These are phyloP conservation scores for Sphenopsis melanotis DNA, from an alignment of 2,797 vertebrate genomes.

Conservation along the genomic window DNA sequence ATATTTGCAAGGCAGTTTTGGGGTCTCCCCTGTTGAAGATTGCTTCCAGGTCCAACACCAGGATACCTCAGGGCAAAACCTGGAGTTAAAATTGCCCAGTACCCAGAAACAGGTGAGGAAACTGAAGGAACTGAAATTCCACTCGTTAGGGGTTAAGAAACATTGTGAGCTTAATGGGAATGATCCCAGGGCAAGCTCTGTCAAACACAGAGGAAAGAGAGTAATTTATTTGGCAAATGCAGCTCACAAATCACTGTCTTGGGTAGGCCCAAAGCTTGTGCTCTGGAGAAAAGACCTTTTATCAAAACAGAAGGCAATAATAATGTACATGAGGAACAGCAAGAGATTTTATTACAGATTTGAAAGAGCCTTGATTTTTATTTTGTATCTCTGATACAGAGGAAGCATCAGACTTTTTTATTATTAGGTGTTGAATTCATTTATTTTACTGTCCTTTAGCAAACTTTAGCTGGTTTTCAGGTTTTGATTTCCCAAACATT, in stretches of 20 bases:
- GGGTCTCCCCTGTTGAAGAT: slow-evolving; percentile 38
- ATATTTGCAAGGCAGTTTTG: not conserved
- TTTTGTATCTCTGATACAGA: slow-evolving; percentile 30
- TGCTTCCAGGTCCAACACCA: slow-evolving; percentile 71
- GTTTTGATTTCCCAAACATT: not conserved
- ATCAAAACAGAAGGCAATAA: not conserved
- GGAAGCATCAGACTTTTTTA: not conserved
- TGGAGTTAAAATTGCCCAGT: slow-evolving; percentile 73
- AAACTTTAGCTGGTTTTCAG: not conserved
- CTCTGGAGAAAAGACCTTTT: not conserved
- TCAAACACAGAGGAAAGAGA: not conserved
- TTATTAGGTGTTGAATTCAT: not conserved
- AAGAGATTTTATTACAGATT: not conserved
- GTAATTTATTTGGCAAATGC: not conserved
- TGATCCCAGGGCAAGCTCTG: not conserved
- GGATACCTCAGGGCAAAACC: slow-evolving; percentile 71
- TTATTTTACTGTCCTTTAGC: not conserved
- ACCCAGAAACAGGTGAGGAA: slow-evolving; percentile 62
- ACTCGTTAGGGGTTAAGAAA: not conserved
- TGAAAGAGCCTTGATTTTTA: not conserved
- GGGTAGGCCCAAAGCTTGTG: not conserved
- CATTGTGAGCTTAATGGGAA: not conserved
- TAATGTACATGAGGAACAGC: not conserved
- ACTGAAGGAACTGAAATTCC: not conserved
- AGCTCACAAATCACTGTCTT: not conserved